Evolutionary conservation across 2,797 vertebrate species (phyloP).

Genomic region (Phoeniculus purpureus): DNA sequence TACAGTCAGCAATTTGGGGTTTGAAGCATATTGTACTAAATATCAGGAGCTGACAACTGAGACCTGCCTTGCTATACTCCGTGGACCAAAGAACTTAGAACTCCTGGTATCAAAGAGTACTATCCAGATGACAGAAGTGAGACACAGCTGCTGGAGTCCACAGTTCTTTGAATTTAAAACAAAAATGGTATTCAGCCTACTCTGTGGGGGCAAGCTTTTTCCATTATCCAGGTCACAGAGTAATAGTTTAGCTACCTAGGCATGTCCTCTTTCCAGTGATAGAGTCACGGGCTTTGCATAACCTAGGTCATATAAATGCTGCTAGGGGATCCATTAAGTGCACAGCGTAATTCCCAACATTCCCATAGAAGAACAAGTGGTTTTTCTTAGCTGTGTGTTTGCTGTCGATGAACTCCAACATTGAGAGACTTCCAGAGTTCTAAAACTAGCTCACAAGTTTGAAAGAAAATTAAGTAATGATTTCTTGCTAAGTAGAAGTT

Average conservation of each 20-base stretch:
- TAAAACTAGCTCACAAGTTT: background rate
- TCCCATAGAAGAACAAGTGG: fast-evolving
- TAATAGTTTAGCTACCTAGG: background rate
- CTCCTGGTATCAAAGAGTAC: background rate
- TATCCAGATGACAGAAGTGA: background rate
- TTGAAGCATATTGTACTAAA: background rate
- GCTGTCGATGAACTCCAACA: background rate
- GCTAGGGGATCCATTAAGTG: background rate
- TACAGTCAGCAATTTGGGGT: background rate
- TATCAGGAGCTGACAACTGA: background rate
- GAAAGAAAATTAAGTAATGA: background rate
- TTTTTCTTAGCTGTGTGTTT: background rate
- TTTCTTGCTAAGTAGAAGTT: background rate
- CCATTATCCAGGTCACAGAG: background rate
- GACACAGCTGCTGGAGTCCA: background rate
- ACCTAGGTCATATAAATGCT: background rate
- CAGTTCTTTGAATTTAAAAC: background rate
- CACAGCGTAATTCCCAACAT: background rate
- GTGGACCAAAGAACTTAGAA: background rate
- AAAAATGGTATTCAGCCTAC: background rate
- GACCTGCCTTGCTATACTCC: background rate
- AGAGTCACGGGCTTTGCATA: background rate
- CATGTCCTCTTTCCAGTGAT: background rate
- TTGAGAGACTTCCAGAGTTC: background rate
- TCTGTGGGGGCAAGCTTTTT: background rate